Base-by-base conservation (phyloP, 2,797 vertebrate species). In the Poeciliopsis paucimaculata region DNA sequence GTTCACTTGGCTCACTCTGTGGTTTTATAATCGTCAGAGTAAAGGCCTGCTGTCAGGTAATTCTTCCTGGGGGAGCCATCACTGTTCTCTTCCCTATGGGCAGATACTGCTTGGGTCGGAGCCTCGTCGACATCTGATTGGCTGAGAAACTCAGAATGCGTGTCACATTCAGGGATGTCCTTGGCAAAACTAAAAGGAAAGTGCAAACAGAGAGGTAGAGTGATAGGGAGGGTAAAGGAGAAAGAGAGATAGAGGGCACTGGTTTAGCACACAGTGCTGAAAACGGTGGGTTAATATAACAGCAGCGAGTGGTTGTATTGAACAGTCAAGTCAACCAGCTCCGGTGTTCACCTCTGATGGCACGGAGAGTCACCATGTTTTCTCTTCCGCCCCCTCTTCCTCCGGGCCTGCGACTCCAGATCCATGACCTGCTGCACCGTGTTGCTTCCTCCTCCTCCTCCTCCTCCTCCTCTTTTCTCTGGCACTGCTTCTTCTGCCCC, bases 21-120 rank as follows among this genome's bases (percentile, higher is more conserved):
- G 34, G 95, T 98, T 96, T 99, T 99, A 95, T 98, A 99, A 89
- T 98, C 97, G 18, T 99, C 98, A 4, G 98, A 99, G 94, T 98
- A 99, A 80, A 99, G 97, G 77, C 98, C 98, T 18, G 98, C 98
- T 90, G 96, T 97, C 95, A 99, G 96, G 92, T 97, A 99, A 77
- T 94, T 98, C 95, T 99, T 99, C 92, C 96, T 97, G 78, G 97
- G 96, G 75, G 96, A 95, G 13, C 94, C 94, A 26, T 96, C 94
- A 0, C 94, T 90, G 87, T 95, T 96, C 90, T 97, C 97, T 94
- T 97, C 96, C 55, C 95, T 95, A 82, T 96, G 97, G 88, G 94
- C 76, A 68, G 93, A 75, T 15, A 92, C 90, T 64, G 94, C 73
- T 49, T 91, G 95, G 80, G 95, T 90, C 16, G 89, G 86, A 76